Conservation (phyloP, 2,113 vertebrate genomes). For the Nothocercus julius region DNA sequence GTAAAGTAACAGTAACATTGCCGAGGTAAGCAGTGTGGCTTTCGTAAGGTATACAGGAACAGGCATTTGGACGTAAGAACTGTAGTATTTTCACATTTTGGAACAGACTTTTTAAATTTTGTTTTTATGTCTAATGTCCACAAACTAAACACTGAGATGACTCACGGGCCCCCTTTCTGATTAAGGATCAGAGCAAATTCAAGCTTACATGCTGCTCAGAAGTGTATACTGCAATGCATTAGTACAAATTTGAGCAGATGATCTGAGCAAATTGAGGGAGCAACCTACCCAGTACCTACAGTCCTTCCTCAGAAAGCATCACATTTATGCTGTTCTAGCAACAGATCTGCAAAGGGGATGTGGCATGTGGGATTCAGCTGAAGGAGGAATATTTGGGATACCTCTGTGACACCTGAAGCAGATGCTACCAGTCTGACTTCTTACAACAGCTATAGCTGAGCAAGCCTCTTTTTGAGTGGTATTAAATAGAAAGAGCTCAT, state of each 20-base stretch:
- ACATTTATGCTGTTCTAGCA: not conserved
- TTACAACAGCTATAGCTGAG: not conserved
- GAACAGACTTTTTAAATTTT: not conserved
- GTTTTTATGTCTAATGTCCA: not conserved
- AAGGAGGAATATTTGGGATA: not conserved
- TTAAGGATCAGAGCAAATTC: not conserved
- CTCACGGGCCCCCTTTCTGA: not conserved
- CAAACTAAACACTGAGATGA: not conserved
- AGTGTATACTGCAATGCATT: rapidly evolving
- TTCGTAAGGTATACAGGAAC: not conserved
- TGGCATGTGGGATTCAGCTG: not conserved
- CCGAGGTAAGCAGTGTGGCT: not conserved
- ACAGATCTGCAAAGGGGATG: not conserved
- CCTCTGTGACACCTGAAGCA: not conserved
- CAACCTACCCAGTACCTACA: not conserved
- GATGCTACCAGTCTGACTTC: not conserved
- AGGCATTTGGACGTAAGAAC: not conserved
- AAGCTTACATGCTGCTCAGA: not conserved
- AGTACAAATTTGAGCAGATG: not conserved
- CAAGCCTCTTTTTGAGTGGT: not conserved
- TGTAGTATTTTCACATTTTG: not conserved
- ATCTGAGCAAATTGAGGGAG: not conserved
- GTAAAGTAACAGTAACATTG: not conserved
- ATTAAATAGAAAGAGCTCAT: not conserved
- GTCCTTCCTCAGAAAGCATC: not conserved